These are phyloP conservation scores for Lycia hirtaria DNA, from an alignment of 2,888 invertebrate genomes.

Conservation along the genomic window DNA sequence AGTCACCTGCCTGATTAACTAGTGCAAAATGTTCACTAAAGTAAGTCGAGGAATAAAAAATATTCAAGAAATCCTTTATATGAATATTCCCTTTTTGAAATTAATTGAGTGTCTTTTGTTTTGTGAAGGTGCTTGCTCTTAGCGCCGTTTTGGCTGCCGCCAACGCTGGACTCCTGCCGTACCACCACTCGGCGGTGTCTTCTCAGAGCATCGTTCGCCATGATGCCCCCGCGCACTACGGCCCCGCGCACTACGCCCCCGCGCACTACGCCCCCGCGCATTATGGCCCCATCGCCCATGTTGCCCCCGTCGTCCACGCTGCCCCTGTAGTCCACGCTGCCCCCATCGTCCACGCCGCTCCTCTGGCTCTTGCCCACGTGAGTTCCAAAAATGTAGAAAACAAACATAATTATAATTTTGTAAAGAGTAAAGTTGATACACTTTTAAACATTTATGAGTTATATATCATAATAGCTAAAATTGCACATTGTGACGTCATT, in stretches of 20 bases:
- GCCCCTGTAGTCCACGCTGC: constrained; percentile 66
- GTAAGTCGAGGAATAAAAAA: constrained; percentile 61
- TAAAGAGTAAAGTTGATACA: too few species aligned
- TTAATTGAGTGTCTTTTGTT: constrained; percentile 14
- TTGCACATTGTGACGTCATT: too few species aligned
- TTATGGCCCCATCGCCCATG: constrained; percentile 62
- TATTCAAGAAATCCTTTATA: constrained; percentile 1
- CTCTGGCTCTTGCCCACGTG: constrained; percentile 62
- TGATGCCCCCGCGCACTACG: constrained; percentile 71
- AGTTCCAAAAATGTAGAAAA: too few species aligned
- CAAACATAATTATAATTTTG: too few species aligned
- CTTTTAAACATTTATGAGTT: too few species aligned
- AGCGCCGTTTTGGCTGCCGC: constrained; percentile 81
- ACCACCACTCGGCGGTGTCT: constrained; percentile 79
- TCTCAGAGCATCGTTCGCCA: constrained; percentile 81
- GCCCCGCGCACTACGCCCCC: constrained; percentile 62
- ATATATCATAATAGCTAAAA: too few species aligned
- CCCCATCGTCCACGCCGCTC: constrained; percentile 60
- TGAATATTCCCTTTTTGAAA: not conserved
- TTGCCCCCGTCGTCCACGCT: constrained; percentile 65
- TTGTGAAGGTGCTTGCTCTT: constrained; percentile 72
- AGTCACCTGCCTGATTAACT: constrained; percentile 81
- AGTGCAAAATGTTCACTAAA: constrained; percentile 84
- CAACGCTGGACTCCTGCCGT: constrained; percentile 82
- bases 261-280: constrained; percentile 65